Evolutionary conservation across 2,797 vertebrate genomes (phyloP).

Genomic region (Microchirus variegatus): DNA sequence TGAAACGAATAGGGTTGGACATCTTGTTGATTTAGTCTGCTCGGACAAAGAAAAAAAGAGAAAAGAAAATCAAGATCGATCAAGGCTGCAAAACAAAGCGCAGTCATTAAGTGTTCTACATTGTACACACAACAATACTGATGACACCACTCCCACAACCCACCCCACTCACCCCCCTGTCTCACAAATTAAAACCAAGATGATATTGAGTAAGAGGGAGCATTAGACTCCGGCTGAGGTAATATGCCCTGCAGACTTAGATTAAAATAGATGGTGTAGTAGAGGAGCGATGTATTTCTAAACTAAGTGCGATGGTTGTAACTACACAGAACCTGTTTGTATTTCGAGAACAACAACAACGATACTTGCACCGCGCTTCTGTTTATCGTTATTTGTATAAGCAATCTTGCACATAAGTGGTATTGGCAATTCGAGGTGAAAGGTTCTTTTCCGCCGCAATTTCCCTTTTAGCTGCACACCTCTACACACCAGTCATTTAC

Average conservation of each 20-base stretch:
- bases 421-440: conserved; percentile 37
- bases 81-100: conserved; percentile 32
- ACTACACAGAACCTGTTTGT: conserved; percentile 33
- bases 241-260: conserved; percentile 56
- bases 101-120: conserved; percentile 39
- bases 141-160: conserved; percentile 27
- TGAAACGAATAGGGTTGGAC: conserved; percentile 12
- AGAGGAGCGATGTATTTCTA: conserved; percentile 12
- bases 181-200: conserved; percentile 51
- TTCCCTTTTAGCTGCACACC: conserved; percentile 20
- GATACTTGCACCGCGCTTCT: not conserved
- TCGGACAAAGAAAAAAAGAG: not conserved
- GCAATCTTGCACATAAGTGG: conserved; percentile 13
- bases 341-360: conserved; percentile 16
- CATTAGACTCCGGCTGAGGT: conserved; percentile 69
- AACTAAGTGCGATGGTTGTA: conserved; percentile 47
- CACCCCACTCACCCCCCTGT: conserved; percentile 1
- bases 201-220: conserved; percentile 51
- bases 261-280: conserved; percentile 31
- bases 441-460: conserved; percentile 24
- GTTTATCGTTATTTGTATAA: not conserved
- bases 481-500: conserved; percentile 57
- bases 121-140: conserved; percentile 20
- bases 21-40: conserved; percentile 13
- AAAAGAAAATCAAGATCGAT: conserved; percentile 32